These are phyloP conservation scores for Ophion ellenae DNA, from an alignment of 2,888 invertebrate genomes.

Conservation along the genomic window DNA sequence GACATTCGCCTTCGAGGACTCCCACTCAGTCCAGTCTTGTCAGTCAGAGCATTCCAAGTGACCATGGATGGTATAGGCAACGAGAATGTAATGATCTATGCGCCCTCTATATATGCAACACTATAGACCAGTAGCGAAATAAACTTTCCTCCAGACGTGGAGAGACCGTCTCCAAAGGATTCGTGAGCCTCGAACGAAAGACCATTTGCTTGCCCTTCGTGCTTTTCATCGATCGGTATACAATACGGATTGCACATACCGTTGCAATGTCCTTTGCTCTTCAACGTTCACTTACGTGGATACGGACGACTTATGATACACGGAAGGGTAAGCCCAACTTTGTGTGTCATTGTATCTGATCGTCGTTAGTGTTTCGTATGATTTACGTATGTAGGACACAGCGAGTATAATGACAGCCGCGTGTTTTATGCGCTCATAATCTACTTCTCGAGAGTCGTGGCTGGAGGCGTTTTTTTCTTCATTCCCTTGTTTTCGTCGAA, in stretches of 20 bases:
- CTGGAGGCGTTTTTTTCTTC: conserved; percentile 5
- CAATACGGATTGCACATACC: conserved; percentile 22
- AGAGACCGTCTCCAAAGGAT: conserved; percentile 42
- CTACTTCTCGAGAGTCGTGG: conserved; percentile 33
- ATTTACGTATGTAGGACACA: conserved; percentile 54
- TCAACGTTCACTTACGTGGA: conserved; percentile 18
- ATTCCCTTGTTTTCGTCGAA: background rate
- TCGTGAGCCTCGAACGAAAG: conserved; percentile 46
- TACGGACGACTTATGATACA: conserved; percentile 7
- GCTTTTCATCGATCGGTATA: conserved; percentile 46
- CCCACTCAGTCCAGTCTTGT: background rate
- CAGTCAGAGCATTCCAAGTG: background rate
- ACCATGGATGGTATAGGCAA: background rate
- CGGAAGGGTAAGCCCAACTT: conserved; percentile 44
- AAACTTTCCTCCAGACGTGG: conserved; percentile 2
- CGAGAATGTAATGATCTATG: background rate
- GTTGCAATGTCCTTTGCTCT: conserved; percentile 26
- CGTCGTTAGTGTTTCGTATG: conserved; percentile 59
- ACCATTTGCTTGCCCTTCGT: conserved; percentile 57
- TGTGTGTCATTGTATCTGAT: conserved; percentile 56
- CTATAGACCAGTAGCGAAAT: background rate
- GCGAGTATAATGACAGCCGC: conserved; percentile 40
- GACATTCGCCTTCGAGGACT: background rate
- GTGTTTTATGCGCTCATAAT: conserved; percentile 3
- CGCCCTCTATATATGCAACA: background rate